Evolutionary conservation across 2,888 invertebrate genomes (phyloP).

Genomic region (Rhingia campestris): DNA sequence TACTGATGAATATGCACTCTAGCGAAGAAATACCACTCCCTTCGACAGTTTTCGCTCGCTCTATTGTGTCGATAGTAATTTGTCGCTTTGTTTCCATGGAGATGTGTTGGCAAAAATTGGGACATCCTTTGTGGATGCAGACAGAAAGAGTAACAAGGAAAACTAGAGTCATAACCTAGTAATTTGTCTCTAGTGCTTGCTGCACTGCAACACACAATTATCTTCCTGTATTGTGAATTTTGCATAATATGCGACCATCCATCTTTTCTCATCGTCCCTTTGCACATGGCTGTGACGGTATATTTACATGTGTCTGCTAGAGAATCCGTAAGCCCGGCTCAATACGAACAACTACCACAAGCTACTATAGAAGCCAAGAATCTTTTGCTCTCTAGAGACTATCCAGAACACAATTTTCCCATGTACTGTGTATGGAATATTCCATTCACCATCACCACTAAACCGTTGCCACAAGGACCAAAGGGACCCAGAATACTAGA

Average conservation of each 20-base stretch:
- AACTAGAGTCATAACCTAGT: slow-evolving; percentile 30
- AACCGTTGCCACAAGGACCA: slow-evolving; percentile 22
- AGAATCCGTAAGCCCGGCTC: slow-evolving; percentile 3
- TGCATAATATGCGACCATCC: slow-evolving; percentile 31
- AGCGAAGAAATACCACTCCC: slow-evolving; percentile 11
- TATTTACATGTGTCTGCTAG: neutral
- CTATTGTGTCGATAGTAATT: slow-evolving; percentile 36
- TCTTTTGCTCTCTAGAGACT: slow-evolving; percentile 48
- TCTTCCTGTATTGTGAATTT: slow-evolving; percentile 60
- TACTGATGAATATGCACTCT: slow-evolving; percentile 18
- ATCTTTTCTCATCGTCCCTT: slow-evolving; percentile 20
- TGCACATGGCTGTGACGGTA: neutral
- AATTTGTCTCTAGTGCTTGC: slow-evolving; percentile 40
- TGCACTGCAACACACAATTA: slow-evolving; percentile 44
- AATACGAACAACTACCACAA: slow-evolving; percentile 22
- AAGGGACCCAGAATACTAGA: slow-evolving; percentile 16
- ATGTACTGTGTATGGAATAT: slow-evolving; percentile 33
- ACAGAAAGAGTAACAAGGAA: neutral
- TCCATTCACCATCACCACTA: slow-evolving; percentile 19
- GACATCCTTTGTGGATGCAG: neutral
- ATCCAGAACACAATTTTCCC: slow-evolving; percentile 54
- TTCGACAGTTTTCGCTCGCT: slow-evolving; percentile 14
- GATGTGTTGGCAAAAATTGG: slow-evolving; percentile 1
- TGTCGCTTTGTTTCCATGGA: slow-evolving; percentile 17
- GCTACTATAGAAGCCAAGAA: slow-evolving; percentile 14